These are phyloP conservation scores for Chiloscyllium punctatum DNA, from an alignment of 2,797 vertebrate genomes.

Conservation along the genomic window DNA sequence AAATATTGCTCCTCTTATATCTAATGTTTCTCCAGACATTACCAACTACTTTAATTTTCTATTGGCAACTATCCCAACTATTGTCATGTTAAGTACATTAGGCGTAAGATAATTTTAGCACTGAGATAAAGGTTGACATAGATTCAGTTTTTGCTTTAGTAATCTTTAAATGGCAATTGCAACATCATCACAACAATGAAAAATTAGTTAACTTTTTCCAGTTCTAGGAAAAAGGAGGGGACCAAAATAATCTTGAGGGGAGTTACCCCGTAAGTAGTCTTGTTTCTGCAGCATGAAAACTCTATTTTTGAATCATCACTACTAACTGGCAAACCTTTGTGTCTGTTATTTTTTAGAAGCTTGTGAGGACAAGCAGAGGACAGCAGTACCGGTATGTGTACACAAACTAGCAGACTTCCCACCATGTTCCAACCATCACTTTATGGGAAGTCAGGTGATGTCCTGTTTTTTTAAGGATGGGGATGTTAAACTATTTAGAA, in stretches of 20 bases:
- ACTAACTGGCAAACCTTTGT: not conserved
- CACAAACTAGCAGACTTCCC: not conserved
- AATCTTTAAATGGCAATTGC: not conserved
- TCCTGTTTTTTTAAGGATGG: not conserved
- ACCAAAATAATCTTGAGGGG: not conserved
- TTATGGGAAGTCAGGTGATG: not conserved
- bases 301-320: not conserved
- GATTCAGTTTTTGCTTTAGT: not conserved
- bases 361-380: not conserved
- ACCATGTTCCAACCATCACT: not conserved
- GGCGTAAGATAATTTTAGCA: not conserved
- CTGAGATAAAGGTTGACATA: not conserved
- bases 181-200: not conserved
- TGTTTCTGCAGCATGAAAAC: not conserved
- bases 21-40: not conserved
- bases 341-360: not conserved
- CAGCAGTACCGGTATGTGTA: not conserved
- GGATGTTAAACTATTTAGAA: not conserved
- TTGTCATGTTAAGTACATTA: not conserved
- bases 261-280: not conserved
- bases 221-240: not conserved
- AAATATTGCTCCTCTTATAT: not conserved
- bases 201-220: not conserved
- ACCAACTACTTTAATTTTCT: not conserved
- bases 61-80: not conserved